Evolutionary conservation across 2,888 invertebrate genomes (phyloP).

Genomic region (Apodemia hepburni): DNA sequence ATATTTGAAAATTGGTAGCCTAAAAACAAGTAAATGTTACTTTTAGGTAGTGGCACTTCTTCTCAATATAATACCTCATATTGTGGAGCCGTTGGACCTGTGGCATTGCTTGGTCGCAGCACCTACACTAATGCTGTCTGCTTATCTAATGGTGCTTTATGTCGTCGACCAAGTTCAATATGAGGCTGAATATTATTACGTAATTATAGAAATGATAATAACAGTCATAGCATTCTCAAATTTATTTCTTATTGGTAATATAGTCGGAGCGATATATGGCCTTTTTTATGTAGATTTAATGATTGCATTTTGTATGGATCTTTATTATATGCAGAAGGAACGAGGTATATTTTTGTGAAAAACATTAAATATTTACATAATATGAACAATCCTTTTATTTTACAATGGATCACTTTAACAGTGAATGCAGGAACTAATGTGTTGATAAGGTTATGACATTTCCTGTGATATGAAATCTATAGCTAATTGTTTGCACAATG

Average conservation of each 20-base stretch:
- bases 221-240: slow-evolving; percentile 44
- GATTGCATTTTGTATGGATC: slow-evolving; percentile 58
- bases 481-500: slow-evolving; percentile 1
- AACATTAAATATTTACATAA: slow-evolving; percentile 20
- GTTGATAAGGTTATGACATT: background rate
- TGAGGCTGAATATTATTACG: slow-evolving; percentile 62
- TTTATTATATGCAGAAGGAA: slow-evolving; percentile 56
- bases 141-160: slow-evolving; percentile 60
- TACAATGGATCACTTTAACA: background rate
- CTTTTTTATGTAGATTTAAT: slow-evolving; percentile 62
- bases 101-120: slow-evolving; percentile 58
- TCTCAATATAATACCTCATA: slow-evolving; percentile 63
- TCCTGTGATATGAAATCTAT: slow-evolving; percentile 22
- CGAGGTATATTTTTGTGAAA: slow-evolving; percentile 52
- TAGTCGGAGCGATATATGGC: slow-evolving; percentile 58
- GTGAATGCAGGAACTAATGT: background rate
- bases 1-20: slow-evolving; percentile 6
- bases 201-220: slow-evolving; percentile 45
- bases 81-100: slow-evolving; percentile 57
- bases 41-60: slow-evolving; percentile 74
- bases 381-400: slow-evolving; percentile 20
- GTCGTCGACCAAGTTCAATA: slow-evolving; percentile 65
- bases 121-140: slow-evolving; percentile 65
- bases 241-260: slow-evolving; percentile 43
- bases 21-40: slow-evolving; percentile 45